Percentiles rank a stretch among this genome's conserved stretches.
These are phyloP conservation scores for Catagonus wagneri DNA, from an alignment of 2,113 vertebrate genomes.

Conservation along the genomic window DNA sequence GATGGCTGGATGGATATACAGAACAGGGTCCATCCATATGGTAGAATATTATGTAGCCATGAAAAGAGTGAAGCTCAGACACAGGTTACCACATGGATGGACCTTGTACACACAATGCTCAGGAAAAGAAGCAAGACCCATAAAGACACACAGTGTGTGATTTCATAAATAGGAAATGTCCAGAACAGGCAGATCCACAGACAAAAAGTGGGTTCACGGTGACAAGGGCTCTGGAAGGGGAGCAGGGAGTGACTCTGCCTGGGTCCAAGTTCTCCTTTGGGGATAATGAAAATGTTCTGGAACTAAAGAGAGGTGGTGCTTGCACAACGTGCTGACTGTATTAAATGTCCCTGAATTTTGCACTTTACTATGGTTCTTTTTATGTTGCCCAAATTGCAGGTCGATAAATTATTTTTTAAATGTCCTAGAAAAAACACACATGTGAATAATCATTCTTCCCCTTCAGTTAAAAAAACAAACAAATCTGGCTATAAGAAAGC, in stretches of 20 bases:
- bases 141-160: rapidly evolving
- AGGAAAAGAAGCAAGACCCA: rapidly evolving
- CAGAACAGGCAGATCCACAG: rapidly evolving
- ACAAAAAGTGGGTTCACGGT: rapidly evolving
- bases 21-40: rapidly evolving
- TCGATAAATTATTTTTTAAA: neutral
- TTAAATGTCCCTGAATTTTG: neutral
- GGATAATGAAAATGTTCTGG: neutral
- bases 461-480: neutral
- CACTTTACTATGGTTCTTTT: no score
- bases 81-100: rapidly evolving
- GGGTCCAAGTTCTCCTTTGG: rapidly evolving
- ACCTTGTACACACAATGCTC: neutral
- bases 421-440: neutral
- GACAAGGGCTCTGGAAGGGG: rapidly evolving
- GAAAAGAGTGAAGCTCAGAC: neutral
- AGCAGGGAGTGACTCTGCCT: rapidly evolving
- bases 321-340: rapidly evolving
- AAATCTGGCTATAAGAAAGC: neutral
- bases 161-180: rapidly evolving
- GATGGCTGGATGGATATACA: neutral
- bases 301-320: neutral
- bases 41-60: neutral
- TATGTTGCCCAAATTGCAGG: rapidly evolving
- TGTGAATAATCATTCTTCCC: neutral